Base-by-base conservation (phyloP, 2,797 vertebrate species). In the Tachyglossus aculeatus region DNA sequence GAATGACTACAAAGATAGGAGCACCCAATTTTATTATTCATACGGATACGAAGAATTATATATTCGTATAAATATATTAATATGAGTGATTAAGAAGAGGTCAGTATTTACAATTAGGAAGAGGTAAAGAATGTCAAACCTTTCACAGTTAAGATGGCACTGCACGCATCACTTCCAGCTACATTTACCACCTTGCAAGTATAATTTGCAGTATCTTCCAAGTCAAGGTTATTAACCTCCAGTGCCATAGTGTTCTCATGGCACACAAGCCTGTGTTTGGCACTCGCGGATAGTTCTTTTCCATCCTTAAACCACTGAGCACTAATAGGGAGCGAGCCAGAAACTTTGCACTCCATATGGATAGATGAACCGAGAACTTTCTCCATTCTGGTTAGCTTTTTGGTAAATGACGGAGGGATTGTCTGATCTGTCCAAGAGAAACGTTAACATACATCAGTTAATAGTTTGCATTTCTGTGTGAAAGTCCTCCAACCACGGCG, bases 271-370 rank as follows among this genome's bases (percentile, higher is more conserved):
- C 96, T 97, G 69, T 96, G 94, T 89, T 98, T 98, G 67, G 95
- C 92, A 71, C 94, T 96, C 63, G 95, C 96, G 16, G 92, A 88
- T 83, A 99, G 93, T 88, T 94, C 95, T 80, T 89, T 91, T 27
- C 95, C 95, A 40, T 98, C 96, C 88, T 98, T 98, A 82, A 94
- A 94, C 98, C 97, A 99, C 69, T 97, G 96, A 84, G 97, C 96
- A 84, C 86, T 91, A 80, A 99, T 95, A 5, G 97, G 98, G 18
- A 96, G 94, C 27, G 98, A 99, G 29, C 97, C 98, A 62, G 96
- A 96, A 80, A 97, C 94, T 90, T 96, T 98, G 81, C 96, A 98
- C 65, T 94, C 95, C 85, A 99, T 95, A 76, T 95, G 94, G 71
- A 98, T 89, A 88, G 95, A 96, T 68, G 95, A 95, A 67, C 96